Percentiles rank a stretch among this genome's conserved stretches.
Conservation (phyloP, 2,113 vertebrate species). For the Ranitomeya variabilis region DNA sequence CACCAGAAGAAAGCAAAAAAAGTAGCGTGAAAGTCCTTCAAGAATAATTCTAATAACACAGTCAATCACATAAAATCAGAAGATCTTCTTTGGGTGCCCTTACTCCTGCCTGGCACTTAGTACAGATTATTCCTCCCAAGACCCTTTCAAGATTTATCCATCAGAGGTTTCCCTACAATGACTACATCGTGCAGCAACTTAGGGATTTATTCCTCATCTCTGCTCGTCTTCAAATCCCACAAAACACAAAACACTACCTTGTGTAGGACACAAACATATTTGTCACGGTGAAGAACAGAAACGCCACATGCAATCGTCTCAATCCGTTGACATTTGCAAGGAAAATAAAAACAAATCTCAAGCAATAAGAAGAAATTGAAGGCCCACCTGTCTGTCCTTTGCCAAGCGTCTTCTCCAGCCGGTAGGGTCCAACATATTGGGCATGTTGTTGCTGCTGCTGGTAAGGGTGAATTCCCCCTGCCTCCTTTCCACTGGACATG, state of each 20-base stretch:
- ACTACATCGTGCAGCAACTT: slow-evolving; percentile 22
- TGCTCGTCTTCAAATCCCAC: slow-evolving; percentile 19
- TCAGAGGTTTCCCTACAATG: slow-evolving; percentile 31
- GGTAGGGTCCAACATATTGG: slow-evolving; percentile 74
- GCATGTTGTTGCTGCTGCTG: slow-evolving; percentile 65
- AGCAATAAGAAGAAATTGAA: slow-evolving; percentile 13
- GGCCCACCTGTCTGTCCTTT: slow-evolving; percentile 75
- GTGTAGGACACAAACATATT: background rate
- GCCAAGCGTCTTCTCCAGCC: slow-evolving; percentile 74
- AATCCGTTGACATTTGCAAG: slow-evolving; percentile 8
- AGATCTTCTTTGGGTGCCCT: background rate
- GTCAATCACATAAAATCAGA: background rate
- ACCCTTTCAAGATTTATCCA: slow-evolving; percentile 9
- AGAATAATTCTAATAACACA: background rate
- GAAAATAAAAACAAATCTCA: slow-evolving; percentile 23
- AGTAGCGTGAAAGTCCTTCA: slow-evolving; percentile 1
- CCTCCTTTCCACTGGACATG: slow-evolving; percentile 64
- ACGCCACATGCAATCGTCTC: slow-evolving; percentile 14
- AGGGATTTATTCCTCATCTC: background rate
- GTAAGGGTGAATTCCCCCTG: slow-evolving; percentile 62
- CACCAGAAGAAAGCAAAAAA: background rate
- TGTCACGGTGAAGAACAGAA: background rate
- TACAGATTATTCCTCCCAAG: background rate
- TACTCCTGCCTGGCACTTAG: background rate
- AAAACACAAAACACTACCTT: background rate